Conservation (phyloP, 2,888 invertebrate genomes). For the Eupithecia insigniata region DNA sequence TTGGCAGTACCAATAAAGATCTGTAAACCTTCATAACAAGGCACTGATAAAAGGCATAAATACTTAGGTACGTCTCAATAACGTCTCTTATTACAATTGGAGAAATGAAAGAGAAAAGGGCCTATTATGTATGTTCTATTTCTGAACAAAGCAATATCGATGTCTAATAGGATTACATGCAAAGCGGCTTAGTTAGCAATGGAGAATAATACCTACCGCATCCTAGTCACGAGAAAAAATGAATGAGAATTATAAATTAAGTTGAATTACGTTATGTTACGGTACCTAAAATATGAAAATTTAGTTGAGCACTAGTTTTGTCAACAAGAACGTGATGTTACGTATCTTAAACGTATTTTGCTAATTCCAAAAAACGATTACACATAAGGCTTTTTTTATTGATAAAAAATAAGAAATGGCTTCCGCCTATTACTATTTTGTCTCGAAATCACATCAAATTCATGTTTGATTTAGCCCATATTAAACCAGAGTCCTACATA, state of each 20-base stretch:
- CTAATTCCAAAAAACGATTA: background rate
- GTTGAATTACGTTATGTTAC: background rate
- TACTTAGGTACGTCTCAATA: background rate
- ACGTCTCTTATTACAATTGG: background rate
- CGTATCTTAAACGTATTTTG: too few relatives aligned
- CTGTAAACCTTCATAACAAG: background rate
- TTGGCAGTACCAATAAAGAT: background rate
- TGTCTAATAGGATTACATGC: slow-evolving; percentile 14
- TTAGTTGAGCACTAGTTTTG: background rate
- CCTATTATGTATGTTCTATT: slow-evolving; percentile 12
- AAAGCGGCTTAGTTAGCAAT: slow-evolving; percentile 23
- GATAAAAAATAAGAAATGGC: background rate
- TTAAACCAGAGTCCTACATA: background rate
- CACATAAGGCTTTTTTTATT: background rate
- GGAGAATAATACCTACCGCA: slow-evolving; percentile 38
- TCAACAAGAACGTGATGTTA: background rate
- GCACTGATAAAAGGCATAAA: background rate
- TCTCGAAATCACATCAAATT: background rate
- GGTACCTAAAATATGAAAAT: background rate
- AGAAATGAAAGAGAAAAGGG: background rate
- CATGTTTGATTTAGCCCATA: background rate
- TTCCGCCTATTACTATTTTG: background rate
- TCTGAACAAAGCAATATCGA: slow-evolving; percentile 7
- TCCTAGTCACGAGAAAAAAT: slow-evolving; percentile 18
- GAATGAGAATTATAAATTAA: too few relatives aligned